These are phyloP conservation scores for Callorhinus ursinus DNA, from an alignment of 2,113 vertebrate genomes.

Conservation along the genomic window DNA sequence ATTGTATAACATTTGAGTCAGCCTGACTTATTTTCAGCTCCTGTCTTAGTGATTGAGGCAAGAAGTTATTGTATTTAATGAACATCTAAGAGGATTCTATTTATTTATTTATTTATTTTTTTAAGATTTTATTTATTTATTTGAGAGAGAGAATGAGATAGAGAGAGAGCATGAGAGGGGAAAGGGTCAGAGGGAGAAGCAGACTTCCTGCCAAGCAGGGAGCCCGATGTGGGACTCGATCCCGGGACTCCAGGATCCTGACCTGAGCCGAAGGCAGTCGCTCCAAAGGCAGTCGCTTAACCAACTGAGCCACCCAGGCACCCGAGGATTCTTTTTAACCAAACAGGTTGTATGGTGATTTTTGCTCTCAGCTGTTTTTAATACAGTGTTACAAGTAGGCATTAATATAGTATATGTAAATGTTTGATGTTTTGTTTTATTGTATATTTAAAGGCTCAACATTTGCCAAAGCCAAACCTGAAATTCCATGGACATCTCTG, in stretches of 20 bases:
- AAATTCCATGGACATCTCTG: constrained; percentile 95
- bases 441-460: constrained; percentile 91
- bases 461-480: constrained; percentile 98
- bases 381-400: not conserved
- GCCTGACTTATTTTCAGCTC: constrained; percentile 2
- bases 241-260: too few relatives aligned
- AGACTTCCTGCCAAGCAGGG: too few relatives aligned
- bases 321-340: not conserved
- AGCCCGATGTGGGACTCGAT: too few relatives aligned
- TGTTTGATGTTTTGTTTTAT: not conserved
- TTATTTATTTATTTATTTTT: not conserved
- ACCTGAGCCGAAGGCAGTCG: too few relatives aligned
- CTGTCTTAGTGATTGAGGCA: not conserved
- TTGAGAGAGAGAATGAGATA: too few relatives aligned
- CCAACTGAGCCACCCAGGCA: too few relatives aligned
- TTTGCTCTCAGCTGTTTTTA: not conserved
- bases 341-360: not conserved
- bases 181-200: too few relatives aligned
- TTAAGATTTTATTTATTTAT: too few relatives aligned
- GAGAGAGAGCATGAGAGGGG: too few relatives aligned
- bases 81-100: not conserved
- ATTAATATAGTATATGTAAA: not conserved
- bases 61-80: not conserved
- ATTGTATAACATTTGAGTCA: not conserved
- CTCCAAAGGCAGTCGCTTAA: too few relatives aligned